phyloP scores from a whole-genome alignment of 2,888 invertebrate species.

The Pammene aurita region DNA sequence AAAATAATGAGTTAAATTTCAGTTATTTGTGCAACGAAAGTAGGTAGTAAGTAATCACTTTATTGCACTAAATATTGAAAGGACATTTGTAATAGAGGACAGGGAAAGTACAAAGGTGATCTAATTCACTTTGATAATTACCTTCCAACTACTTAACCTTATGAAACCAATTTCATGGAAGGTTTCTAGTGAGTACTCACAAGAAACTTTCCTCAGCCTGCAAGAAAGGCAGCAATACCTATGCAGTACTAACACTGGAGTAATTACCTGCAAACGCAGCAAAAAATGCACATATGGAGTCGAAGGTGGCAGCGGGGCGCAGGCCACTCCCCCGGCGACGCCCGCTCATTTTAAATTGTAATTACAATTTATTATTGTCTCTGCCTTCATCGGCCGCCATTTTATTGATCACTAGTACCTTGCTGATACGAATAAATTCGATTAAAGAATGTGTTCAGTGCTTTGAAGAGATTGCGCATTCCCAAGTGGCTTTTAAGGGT shows the following conservation, averaged over 20 bases:
- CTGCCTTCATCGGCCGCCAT: slow-evolving; percentile 80
- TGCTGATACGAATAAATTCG: slow-evolving; percentile 31
- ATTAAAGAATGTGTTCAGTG: not conserved
- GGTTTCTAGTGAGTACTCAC: too few relatives aligned
- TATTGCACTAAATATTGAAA: too few relatives aligned
- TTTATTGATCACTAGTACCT: slow-evolving; percentile 67
- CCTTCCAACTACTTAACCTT: too few relatives aligned
- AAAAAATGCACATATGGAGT: slow-evolving; percentile 75
- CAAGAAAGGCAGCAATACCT: not conserved
- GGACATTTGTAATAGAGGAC: too few relatives aligned
- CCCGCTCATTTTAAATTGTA: slow-evolving; percentile 84
- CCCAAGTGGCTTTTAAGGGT: not conserved
- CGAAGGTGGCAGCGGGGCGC: slow-evolving; percentile 68
- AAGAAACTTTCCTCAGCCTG: too few relatives aligned
- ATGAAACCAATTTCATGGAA: too few relatives aligned
- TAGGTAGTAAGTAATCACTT: too few relatives aligned
- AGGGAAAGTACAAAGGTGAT: too few relatives aligned
- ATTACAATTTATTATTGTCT: slow-evolving; percentile 84
- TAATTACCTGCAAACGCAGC: slow-evolving; percentile 67
- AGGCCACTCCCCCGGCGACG: slow-evolving; percentile 79
- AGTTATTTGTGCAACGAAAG: too few relatives aligned
- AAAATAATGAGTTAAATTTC: too few relatives aligned
- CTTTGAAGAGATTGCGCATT: not conserved
- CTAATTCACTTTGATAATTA: too few relatives aligned
- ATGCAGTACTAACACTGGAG: slow-evolving; percentile 43